Evolutionary conservation across 2,888 invertebrate genomes (phyloP).

Genomic region (Tineola bisselliella): DNA sequence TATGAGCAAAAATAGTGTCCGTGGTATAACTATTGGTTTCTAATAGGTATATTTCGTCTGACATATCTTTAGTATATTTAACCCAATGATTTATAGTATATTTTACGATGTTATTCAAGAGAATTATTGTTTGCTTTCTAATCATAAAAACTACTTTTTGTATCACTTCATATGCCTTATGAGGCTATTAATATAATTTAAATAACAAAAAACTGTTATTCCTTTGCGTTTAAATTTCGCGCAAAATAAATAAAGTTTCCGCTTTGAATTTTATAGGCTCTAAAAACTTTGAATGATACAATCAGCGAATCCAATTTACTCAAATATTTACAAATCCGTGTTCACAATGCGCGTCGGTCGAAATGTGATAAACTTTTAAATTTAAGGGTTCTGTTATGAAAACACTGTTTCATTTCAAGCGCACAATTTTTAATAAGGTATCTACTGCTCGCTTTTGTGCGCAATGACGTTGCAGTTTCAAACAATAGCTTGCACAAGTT

Average conservation of each 20-base stretch:
- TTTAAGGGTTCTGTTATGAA: slow-evolving; percentile 53
- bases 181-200: no score
- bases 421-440: slow-evolving; percentile 66
- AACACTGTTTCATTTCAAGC: slow-evolving; percentile 60
- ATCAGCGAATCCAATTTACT: slow-evolving; percentile 24
- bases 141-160: no score
- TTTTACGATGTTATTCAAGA: no score
- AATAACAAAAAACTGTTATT: not conserved
- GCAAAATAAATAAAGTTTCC: not conserved
- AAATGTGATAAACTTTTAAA: slow-evolving; percentile 1
- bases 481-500: slow-evolving; percentile 65
- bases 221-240: not conserved
- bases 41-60: no score
- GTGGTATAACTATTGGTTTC: no score
- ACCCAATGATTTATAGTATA: no score
- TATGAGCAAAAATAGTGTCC: no score
- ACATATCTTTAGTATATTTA: no score
- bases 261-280: not conserved
- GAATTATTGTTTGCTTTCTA: no score
- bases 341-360: not conserved
- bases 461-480: slow-evolving; percentile 51
- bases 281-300: not conserved
- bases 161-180: no score
- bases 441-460: slow-evolving; percentile 64
- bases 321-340: slow-evolving; percentile 38